Evolutionary conservation across 2,113 vertebrate species (phyloP).

Genomic region (Bos indicus): DNA sequence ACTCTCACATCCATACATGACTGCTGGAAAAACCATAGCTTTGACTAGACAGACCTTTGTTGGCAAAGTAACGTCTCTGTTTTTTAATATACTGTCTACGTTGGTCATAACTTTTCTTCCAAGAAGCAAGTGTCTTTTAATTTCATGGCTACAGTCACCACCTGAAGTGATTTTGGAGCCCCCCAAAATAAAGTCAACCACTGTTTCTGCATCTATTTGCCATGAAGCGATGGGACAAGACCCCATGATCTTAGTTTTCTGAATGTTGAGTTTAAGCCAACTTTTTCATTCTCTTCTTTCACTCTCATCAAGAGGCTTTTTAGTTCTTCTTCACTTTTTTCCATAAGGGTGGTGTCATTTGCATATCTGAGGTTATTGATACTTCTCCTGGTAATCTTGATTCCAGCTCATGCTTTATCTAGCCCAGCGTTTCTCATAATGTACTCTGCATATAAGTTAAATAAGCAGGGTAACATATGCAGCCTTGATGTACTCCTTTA

Average conservation of each 20-base stretch:
- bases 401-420: background rate
- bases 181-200: fast-evolving
- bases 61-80: background rate
- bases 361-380: background rate
- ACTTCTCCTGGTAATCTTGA: background rate
- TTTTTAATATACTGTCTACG: background rate
- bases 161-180: background rate
- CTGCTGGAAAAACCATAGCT: background rate
- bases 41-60: background rate
- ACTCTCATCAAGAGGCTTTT: background rate
- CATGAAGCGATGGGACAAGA: background rate
- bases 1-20: background rate
- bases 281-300: background rate
- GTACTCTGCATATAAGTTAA: background rate
- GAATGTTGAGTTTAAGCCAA: background rate
- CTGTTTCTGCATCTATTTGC: background rate
- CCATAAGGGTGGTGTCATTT: background rate
- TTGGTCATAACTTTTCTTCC: background rate
- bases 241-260: background rate
- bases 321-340: background rate
- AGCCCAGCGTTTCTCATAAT: background rate
- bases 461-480: background rate
- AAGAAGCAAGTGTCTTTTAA: background rate
- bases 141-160: background rate
- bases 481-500: background rate